Percentiles rank a stretch among this genome's conserved stretches.
phyloP scores from a whole-genome alignment of 1,140 invertebrate genomes.

The Drosophila seguyi region DNA sequence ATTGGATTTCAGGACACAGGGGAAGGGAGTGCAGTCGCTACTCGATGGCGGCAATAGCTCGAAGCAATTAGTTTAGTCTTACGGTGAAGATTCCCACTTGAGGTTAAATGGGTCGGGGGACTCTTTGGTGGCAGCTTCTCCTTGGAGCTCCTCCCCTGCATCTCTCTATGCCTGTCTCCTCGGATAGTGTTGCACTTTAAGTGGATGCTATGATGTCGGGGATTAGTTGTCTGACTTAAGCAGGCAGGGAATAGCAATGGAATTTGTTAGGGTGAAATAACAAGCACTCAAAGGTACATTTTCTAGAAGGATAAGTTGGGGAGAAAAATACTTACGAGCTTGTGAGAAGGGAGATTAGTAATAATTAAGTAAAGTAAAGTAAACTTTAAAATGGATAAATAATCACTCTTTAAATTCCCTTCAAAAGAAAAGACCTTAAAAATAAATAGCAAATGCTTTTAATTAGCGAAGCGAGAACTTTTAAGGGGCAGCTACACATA shows the following conservation, averaged over 20 bases:
- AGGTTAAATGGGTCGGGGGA: slow-evolving; percentile 43
- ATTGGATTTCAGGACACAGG: slow-evolving; percentile 45
- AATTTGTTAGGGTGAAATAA: slow-evolving; percentile 19
- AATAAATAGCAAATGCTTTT: neutral
- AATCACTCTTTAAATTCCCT: neutral
- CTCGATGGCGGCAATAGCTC: slow-evolving; percentile 59
- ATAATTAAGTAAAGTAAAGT: neutral
- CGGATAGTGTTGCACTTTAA: slow-evolving; percentile 38
- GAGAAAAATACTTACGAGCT: neutral
- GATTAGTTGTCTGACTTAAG: slow-evolving; percentile 48
- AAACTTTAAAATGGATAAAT: neutral
- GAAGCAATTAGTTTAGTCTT: slow-evolving; percentile 68
- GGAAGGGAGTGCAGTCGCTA: neutral
- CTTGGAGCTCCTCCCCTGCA: neutral
- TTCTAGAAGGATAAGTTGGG: neutral
- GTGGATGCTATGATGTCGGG: slow-evolving; percentile 45
- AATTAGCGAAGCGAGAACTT: neutral
- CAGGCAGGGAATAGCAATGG: slow-evolving; percentile 17
- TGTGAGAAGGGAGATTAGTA: neutral
- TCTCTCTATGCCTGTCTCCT: neutral
- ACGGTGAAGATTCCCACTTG: slow-evolving; percentile 41
- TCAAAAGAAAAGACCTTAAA: neutral
- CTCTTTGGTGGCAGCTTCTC: slow-evolving; percentile 14
- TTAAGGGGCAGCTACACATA: neutral
- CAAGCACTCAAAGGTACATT: slow-evolving; percentile 8